Conservation (phyloP, 2,888 invertebrate species). For the Coleophora flavipennella region DNA sequence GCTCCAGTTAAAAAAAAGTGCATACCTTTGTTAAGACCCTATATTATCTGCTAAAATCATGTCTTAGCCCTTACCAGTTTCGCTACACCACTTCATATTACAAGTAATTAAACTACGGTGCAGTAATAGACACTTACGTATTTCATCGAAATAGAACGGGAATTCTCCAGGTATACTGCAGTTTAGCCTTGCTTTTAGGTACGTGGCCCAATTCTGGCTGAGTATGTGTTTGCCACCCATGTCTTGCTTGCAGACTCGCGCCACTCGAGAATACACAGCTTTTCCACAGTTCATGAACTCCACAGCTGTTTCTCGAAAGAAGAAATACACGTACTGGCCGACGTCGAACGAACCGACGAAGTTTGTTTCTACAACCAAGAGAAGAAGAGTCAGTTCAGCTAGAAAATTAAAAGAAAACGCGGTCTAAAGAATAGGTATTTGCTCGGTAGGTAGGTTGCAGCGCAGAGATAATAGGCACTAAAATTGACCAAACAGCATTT, state of each 20-base stretch:
- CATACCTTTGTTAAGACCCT: too few relatives aligned
- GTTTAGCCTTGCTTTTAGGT: conserved; percentile 78
- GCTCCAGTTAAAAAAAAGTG: too few relatives aligned
- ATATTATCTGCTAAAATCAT: too few relatives aligned
- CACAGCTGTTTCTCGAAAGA: conserved; percentile 81
- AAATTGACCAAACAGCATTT: too few relatives aligned
- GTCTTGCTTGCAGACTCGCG: conserved; percentile 81
- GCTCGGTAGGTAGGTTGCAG: background rate
- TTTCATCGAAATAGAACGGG: conserved; percentile 83
- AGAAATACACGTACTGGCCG: conserved; percentile 79
- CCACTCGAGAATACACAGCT: conserved; percentile 80
- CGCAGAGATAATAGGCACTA: background rate
- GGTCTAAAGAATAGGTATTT: too few relatives aligned
- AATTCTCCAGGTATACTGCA: conserved; percentile 82
- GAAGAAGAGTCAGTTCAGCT: background rate
- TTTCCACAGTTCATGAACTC: conserved; percentile 80
- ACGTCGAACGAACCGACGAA: conserved; percentile 81
- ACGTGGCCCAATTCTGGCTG: conserved; percentile 79
- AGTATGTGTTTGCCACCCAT: conserved; percentile 77
- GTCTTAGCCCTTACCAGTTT: too few relatives aligned
- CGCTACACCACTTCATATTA: too few relatives aligned
- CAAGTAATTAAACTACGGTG: too few relatives aligned
- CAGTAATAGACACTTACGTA: conserved; percentile 64
- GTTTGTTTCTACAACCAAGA: conserved; percentile 74
- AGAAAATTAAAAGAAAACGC: background rate